phyloP scores from a whole-genome alignment of 1,140 invertebrate genomes.

The Lucilia cuprina region DNA sequence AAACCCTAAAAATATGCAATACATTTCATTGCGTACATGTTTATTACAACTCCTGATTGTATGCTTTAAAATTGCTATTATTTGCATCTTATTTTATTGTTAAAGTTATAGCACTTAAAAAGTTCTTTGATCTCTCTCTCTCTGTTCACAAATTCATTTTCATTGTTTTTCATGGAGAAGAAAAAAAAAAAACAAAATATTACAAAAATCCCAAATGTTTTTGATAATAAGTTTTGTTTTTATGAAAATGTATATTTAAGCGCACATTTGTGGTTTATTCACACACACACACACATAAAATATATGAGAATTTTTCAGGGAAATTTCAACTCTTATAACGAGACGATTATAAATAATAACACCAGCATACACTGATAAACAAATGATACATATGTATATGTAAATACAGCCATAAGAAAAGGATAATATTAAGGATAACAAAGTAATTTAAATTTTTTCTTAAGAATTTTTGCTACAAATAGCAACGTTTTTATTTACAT shows the following conservation, averaged over 20 bases:
- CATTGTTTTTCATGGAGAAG: background rate
- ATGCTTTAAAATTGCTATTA: background rate
- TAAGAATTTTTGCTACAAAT: no score
- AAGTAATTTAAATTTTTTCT: slow-evolving; percentile 27
- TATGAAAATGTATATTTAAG: slow-evolving; percentile 33
- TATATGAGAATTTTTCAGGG: background rate
- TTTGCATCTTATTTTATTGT: background rate
- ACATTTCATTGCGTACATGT: background rate
- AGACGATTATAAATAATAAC: slow-evolving; percentile 28
- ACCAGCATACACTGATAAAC: background rate
- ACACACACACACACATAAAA: background rate
- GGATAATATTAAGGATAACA: slow-evolving; percentile 20
- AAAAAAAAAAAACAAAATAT: background rate
- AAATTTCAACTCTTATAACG: slow-evolving; percentile 9
- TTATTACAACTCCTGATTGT: background rate
- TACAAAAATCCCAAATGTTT: slow-evolving; percentile 12
- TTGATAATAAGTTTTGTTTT: slow-evolving; percentile 32
- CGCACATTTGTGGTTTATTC: slow-evolving; percentile 30
- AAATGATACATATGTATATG: no score
- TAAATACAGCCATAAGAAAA: background rate
- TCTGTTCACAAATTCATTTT: background rate
- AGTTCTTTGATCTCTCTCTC: background rate
- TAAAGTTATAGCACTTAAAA: background rate
- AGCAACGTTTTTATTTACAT: no score
- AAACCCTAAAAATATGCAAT: background rate